Conservation (phyloP, 2,113 vertebrate species). For the Spea bombifrons region DNA sequence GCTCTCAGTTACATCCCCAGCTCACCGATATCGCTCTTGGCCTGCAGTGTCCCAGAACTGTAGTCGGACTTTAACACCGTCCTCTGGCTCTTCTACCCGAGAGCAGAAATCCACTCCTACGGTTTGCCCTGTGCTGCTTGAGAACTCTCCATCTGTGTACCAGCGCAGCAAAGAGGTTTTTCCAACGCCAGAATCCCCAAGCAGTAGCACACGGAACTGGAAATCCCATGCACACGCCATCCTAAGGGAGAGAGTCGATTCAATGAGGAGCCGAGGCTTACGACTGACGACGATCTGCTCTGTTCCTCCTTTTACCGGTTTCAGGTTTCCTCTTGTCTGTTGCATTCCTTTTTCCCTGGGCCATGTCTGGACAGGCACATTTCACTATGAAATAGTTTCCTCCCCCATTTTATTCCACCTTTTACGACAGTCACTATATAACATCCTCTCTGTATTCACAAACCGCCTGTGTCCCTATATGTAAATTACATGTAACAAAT, state of each 20-base stretch:
- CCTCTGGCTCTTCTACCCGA: conserved; percentile 78
- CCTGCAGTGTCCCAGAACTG: conserved; percentile 90
- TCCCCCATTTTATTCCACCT: neutral
- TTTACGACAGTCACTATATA: no score
- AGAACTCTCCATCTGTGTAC: conserved; percentile 74
- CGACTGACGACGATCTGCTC: neutral
- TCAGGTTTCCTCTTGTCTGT: conserved; percentile 22
- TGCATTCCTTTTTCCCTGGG: conserved; percentile 23
- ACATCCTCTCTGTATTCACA: no score
- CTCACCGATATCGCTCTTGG: conserved; percentile 83
- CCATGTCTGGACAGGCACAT: conserved; percentile 2
- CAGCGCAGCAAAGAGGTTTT: conserved; percentile 79
- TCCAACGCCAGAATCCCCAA: conserved; percentile 82
- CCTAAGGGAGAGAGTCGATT: neutral
- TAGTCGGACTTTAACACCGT: conserved; percentile 72
- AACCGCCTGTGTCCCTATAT: no score
- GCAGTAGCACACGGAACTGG: conserved; percentile 83
- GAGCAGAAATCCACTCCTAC: conserved; percentile 83
- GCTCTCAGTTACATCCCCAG: neutral
- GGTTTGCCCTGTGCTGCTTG: conserved; percentile 71
- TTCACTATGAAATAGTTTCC: neutral
- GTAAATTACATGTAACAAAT: no score
- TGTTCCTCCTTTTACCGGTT: neutral
- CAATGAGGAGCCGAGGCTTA: neutral
- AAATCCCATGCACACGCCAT: conserved; percentile 81